These are phyloP conservation scores for Smittia aterrima DNA, from an alignment of 2,888 invertebrate genomes.

Conservation along the genomic window DNA sequence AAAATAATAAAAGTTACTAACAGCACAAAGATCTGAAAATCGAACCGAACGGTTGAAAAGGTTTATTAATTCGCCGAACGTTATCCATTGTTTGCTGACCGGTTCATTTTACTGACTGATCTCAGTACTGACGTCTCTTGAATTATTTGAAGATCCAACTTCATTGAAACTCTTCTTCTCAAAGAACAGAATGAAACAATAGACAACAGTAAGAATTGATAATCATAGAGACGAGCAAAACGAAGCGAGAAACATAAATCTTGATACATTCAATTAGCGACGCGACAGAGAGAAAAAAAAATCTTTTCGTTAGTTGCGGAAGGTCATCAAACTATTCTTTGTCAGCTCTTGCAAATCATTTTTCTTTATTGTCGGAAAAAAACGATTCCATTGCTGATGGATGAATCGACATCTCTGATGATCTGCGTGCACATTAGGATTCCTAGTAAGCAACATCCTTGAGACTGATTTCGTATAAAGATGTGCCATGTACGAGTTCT, in stretches of 20 bases:
- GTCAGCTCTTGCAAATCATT: background rate
- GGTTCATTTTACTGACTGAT: background rate
- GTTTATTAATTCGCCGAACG: background rate
- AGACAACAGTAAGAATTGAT: background rate
- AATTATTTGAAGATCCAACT: too few species aligned
- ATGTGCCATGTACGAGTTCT: background rate
- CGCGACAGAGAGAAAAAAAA: background rate
- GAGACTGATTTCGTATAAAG: background rate
- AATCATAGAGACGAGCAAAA: background rate
- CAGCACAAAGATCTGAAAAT: background rate
- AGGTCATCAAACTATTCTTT: background rate
- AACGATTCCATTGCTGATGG: background rate
- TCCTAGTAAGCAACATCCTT: background rate
- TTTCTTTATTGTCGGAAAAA: background rate
- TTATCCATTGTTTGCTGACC: slow-evolving; percentile 8
- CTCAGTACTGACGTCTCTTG: background rate
- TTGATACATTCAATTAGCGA: background rate
- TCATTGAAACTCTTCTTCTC: too few species aligned
- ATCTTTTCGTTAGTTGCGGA: background rate
- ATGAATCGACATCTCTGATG: background rate
- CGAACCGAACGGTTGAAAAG: background rate
- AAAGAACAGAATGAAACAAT: too few species aligned
- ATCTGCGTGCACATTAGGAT: background rate
- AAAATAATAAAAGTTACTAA: background rate
- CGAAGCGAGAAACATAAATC: slow-evolving; percentile 4